Evolutionary conservation across 2,113 vertebrate species (phyloP).

Genomic region (Coryphaenoides rupestris): DNA sequence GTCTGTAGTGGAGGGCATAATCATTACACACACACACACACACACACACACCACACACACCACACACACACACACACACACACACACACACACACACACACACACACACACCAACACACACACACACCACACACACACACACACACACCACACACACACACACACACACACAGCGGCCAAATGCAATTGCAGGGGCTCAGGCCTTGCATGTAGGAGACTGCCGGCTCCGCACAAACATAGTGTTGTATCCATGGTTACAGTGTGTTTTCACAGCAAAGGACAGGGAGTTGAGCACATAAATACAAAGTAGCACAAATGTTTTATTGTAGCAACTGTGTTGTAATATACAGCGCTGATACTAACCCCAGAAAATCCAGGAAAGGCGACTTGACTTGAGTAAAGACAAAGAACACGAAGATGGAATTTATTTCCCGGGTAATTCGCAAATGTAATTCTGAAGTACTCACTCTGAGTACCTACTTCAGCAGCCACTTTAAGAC

Average conservation of each 20-base stretch:
- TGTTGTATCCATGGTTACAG: conserved; percentile 7
- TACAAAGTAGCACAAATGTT: not conserved
- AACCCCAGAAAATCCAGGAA: not conserved
- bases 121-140: too few species aligned
- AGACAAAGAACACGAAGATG: too few species aligned
- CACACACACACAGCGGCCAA: conserved; percentile 21
- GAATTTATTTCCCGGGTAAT: too few species aligned
- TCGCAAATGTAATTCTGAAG: too few species aligned
- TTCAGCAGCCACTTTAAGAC: too few species aligned
- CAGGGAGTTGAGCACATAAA: not conserved
- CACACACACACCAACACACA: too few species aligned
- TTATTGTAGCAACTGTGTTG: conserved; percentile 6
- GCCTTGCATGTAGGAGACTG: not conserved
- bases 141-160: too few species aligned
- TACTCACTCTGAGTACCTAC: too few species aligned
- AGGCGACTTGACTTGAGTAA: too few species aligned
- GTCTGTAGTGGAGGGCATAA: conserved; percentile 17
- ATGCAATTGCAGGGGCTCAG: conserved; percentile 33
- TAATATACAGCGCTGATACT: not conserved
- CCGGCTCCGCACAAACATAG: conserved; percentile 12
- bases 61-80: too few species aligned
- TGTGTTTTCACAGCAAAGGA: conserved; percentile 9
- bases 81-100: too few species aligned
- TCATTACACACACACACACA: conserved; percentile 12
- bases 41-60: too few species aligned